Evolutionary conservation across 2,797 vertebrate species (phyloP).

Genomic region (Dallia pectoralis): DNA sequence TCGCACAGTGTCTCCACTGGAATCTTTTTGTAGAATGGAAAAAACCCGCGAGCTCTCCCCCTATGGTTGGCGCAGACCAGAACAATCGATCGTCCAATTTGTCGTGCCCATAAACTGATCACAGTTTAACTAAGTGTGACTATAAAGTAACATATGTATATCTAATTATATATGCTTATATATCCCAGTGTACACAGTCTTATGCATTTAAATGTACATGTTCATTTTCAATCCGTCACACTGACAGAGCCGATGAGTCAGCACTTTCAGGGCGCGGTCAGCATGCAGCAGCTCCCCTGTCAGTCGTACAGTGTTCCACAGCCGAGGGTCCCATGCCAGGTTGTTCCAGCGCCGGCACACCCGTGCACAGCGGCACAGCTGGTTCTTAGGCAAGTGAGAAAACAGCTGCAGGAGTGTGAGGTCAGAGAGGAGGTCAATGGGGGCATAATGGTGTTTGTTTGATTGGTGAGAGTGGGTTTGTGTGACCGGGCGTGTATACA

Average conservation of each 20-base stretch:
- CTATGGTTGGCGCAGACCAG: too few relatives aligned
- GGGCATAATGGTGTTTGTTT: constrained; percentile 79
- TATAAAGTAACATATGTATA: too few relatives aligned
- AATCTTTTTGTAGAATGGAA: too few relatives aligned
- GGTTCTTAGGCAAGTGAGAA: constrained; percentile 92
- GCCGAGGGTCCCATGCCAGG: constrained; percentile 93
- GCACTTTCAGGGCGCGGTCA: constrained; percentile 90
- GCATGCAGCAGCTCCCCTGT: constrained; percentile 89
- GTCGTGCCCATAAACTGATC: too few relatives aligned
- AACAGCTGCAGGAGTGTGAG: constrained; percentile 86
- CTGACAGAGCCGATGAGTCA: constrained; percentile 94
- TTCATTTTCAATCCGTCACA: too few relatives aligned
- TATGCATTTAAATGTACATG: too few relatives aligned
- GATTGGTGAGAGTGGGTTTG: constrained; percentile 79
- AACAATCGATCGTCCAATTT: too few relatives aligned
- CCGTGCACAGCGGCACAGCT: constrained; percentile 91
- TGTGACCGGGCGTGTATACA: constrained; percentile 79
- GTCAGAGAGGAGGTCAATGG: constrained; percentile 89
- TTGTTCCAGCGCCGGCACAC: constrained; percentile 97
- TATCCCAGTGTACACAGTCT: too few relatives aligned
- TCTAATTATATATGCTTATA: too few relatives aligned
- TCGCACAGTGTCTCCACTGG: too few relatives aligned
- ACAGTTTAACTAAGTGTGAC: too few relatives aligned
- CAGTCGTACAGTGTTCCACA: constrained; percentile 89
- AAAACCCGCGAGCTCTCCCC: too few relatives aligned